Base-by-base conservation (phyloP, 1,140 invertebrate genomes). In the Penaeus vannamei region DNA sequence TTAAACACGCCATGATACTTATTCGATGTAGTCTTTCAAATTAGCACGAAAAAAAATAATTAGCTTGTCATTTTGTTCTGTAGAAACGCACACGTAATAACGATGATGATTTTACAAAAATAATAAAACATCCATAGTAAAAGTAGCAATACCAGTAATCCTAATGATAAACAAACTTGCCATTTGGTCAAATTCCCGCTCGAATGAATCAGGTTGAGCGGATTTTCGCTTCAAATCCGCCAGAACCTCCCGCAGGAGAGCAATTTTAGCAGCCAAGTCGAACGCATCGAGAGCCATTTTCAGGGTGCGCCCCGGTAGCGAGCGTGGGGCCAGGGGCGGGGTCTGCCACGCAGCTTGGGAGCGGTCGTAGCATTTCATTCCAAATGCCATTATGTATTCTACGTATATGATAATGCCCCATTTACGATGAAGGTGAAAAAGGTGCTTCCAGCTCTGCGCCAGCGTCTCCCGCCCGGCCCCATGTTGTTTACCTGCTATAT, bases 211-310 rank as follows among this genome's bases (percentile, higher is more conserved):
- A 81, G 83, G 69, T 89, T 89, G 79, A 77, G 69, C 82, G 87
- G 82, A 85, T 89, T 89, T 89, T 89, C 87, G 36, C 59, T 46
- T 82, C 84, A 46, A 89, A 89, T 89, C 69, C 83, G 82, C 87
- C 46, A 66, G 26, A 89, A 84, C 87, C 87, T 89, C 82, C 36
- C 69, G 72, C 72, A 76, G 83, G 53, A 84, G 42, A 36, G 72
- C 42, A 53, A 53, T 14, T 53, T 53, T 53, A 53, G 53, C 53
- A 42, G 10, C 53, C 53, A 53, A 17, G 53, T 36, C 22, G 76
- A 23, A 29, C 76, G 32, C 29, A 20, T 26, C 60, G 23, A 36
- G 60, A 26, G 20, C 36, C 77, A 81, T 60, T 36, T 81, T 26
- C n/a, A 81, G 79, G 79, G 79, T 81, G 20, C 46, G 60, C 46